Evolutionary conservation across 2,113 vertebrate genomes (phyloP).

Genomic region (Bubalus kerabau): DNA sequence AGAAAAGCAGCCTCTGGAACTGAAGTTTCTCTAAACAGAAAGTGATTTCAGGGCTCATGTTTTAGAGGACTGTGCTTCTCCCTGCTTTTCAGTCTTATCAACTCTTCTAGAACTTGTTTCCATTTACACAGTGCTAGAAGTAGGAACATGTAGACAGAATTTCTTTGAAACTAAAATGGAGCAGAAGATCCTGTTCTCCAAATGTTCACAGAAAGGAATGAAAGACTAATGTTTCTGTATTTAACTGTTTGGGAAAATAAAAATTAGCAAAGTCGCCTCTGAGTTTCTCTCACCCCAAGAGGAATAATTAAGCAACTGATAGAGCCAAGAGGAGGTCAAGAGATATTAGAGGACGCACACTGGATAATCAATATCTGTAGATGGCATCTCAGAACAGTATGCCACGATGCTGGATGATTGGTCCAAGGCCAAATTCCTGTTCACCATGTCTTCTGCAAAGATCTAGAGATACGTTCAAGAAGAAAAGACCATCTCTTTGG

Average conservation of each 20-base stretch:
- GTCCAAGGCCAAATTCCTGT: neutral
- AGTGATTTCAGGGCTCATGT: neutral
- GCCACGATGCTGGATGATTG: neutral
- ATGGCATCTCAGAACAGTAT: neutral
- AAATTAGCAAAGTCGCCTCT: neutral
- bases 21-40: neutral
- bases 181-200: neutral
- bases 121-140: neutral
- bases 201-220: neutral
- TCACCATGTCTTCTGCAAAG: slow-evolving; percentile 4
- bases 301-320: neutral
- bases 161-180: slow-evolving; percentile 17
- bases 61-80: neutral
- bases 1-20: neutral
- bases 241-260: neutral
- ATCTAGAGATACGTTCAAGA: neutral
- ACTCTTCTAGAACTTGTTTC: neutral
- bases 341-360: neutral
- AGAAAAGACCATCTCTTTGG: slow-evolving; percentile 3
- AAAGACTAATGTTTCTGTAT: neutral
- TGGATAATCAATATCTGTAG: neutral
- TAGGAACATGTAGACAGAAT: neutral
- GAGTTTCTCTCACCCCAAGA: neutral
- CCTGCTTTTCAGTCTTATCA: neutral
- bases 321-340: neutral